phyloP scores from a whole-genome alignment of 2,113 vertebrate species.

The Egretta garzetta region DNA sequence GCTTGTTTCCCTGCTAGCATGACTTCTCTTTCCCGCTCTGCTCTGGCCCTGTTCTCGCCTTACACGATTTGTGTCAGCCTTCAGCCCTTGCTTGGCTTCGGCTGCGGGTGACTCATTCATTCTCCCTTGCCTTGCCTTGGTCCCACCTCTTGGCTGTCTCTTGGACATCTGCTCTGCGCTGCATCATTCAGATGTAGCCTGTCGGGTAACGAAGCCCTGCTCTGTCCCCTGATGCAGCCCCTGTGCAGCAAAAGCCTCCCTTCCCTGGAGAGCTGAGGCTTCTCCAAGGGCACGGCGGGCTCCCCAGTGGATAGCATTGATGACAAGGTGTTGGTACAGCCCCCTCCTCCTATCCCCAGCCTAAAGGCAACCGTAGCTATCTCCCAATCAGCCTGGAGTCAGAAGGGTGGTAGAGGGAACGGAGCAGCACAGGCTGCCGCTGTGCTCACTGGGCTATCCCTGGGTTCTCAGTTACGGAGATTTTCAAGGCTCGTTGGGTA shows the following conservation, averaged over 20 bases:
- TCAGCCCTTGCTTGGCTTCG: constrained; percentile 29
- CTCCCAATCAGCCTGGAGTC: background rate
- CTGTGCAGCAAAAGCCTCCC: background rate
- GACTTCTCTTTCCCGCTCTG: background rate
- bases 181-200: background rate
- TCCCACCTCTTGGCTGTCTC: constrained; percentile 40
- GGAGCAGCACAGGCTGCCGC: background rate
- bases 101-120: constrained; percentile 51
- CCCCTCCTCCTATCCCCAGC: background rate
- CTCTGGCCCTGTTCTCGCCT: background rate
- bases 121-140: background rate
- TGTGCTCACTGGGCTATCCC: background rate
- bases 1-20: background rate
- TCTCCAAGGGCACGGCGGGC: background rate
- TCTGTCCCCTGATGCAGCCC: background rate
- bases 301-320: background rate
- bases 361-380: background rate
- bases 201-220: background rate
- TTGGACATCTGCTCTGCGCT: constrained; percentile 22
- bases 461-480: background rate
- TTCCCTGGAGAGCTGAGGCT: background rate
- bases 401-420: background rate
- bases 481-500: background rate
- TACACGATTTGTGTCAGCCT: background rate
- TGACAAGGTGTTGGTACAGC: background rate